phyloP scores from a whole-genome alignment of 2,113 vertebrate species.

The Apteryx owenii region DNA sequence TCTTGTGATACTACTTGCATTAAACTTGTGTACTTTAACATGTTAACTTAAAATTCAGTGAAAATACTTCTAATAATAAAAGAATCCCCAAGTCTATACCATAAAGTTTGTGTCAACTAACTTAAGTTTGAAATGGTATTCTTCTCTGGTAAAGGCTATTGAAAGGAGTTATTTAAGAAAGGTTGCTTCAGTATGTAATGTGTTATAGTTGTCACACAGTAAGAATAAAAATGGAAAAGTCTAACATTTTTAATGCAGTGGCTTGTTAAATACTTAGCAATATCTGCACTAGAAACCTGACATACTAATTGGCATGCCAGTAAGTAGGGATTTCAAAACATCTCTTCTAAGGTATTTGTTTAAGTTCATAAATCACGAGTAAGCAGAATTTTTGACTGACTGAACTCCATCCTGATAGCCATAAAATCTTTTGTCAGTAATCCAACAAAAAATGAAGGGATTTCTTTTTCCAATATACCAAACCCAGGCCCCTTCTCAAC shows the following conservation, averaged over 20 bases:
- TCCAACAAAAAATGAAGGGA: not conserved
- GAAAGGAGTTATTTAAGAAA: not conserved
- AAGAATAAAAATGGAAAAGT: not conserved
- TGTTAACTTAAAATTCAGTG: not conserved
- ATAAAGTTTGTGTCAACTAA: not conserved
- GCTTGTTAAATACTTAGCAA: not conserved
- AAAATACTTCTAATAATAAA: not conserved
- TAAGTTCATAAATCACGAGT: not conserved
- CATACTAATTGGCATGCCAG: not conserved
- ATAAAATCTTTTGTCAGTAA: not conserved
- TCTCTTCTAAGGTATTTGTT: not conserved
- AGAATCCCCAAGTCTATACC: not conserved
- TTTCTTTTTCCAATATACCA: not conserved
- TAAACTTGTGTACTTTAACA: not conserved
- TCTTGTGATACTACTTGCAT: not conserved
- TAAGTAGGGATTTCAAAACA: not conserved
- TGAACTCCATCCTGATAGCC: not conserved
- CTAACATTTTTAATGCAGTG: not conserved
- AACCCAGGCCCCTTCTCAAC: not conserved
- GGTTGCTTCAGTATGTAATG: not conserved
- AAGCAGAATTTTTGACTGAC: not conserved
- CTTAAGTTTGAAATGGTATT: not conserved
- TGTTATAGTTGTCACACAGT: not conserved
- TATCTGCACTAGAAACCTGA: not conserved
- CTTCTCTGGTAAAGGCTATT: not conserved